These are phyloP conservation scores for Neuroscelio doddi DNA, from an alignment of 2,888 invertebrate genomes.

Conservation along the genomic window DNA sequence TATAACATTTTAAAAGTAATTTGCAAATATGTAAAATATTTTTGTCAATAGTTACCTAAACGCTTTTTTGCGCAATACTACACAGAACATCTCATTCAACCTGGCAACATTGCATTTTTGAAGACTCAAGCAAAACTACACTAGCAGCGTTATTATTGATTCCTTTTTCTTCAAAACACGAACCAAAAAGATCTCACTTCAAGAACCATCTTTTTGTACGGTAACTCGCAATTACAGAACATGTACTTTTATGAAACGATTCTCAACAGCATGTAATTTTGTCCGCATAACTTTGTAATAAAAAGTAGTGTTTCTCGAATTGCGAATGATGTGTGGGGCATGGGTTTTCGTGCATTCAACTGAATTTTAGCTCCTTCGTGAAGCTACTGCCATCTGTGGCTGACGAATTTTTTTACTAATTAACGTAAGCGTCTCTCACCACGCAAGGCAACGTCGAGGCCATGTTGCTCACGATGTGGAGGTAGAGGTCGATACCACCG, in stretches of 20 bases:
- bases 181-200: slow-evolving; percentile 1
- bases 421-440: slow-evolving; percentile 30
- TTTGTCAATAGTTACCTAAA: too few species aligned
- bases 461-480: slow-evolving; percentile 6
- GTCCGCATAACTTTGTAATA: slow-evolving; percentile 24
- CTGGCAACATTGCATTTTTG: too few species aligned
- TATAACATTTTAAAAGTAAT: too few species aligned
- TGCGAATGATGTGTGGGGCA: not conserved
- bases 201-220: slow-evolving; percentile 7
- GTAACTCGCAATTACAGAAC: slow-evolving; percentile 22
- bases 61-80: too few species aligned
- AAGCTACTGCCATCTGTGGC: slow-evolving; percentile 6
- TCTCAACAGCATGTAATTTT: slow-evolving; percentile 19
- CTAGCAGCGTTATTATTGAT: not conserved
- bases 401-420: slow-evolving; percentile 8
- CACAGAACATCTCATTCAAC: too few species aligned
- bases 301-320: slow-evolving; percentile 11
- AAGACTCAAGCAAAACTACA: too few species aligned
- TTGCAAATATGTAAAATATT: too few species aligned
- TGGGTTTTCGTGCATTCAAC: slow-evolving; percentile 5
- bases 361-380: too few species aligned
- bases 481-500: slow-evolving; percentile 23
- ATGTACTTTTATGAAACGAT: slow-evolving; percentile 25
- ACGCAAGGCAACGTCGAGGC: slow-evolving; percentile 12
- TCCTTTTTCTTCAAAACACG: not conserved